Percentiles rank a stretch among this genome's conserved stretches.
phyloP scores from a whole-genome alignment of 2,888 invertebrate genomes.

The Craniophora ligustri region DNA sequence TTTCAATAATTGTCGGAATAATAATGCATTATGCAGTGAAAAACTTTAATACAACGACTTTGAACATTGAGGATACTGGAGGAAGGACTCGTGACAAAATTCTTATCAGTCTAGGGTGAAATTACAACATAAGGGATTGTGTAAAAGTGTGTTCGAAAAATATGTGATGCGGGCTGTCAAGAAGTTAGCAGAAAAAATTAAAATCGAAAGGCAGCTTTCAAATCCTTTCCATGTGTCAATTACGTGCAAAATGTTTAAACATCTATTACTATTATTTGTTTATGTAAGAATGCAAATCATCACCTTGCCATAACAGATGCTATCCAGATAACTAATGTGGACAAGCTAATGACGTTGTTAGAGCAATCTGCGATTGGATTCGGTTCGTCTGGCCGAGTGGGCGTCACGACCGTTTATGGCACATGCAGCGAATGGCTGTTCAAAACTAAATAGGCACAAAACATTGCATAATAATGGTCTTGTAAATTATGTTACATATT shows the following conservation, averaged over 20 bases:
- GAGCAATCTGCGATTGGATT: conserved; percentile 72
- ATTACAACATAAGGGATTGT: too few species aligned
- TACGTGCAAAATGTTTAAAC: conserved; percentile 16
- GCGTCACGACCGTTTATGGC: conserved; percentile 57
- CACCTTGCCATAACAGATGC: conserved; percentile 44
- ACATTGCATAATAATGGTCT: conserved; percentile 20
- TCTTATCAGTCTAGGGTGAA: too few species aligned
- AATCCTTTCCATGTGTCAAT: conserved; percentile 21
- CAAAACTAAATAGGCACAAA: conserved; percentile 28
- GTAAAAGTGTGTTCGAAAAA: too few species aligned
- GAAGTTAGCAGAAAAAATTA: too few species aligned
- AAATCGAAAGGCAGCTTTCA: background rate
- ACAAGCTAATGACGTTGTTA: conserved; percentile 64
- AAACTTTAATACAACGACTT: too few species aligned
- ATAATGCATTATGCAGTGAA: too few species aligned
- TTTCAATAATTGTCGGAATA: too few species aligned
- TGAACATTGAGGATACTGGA: too few species aligned
- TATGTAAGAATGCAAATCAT: conserved; percentile 49
- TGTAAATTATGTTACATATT: conserved; percentile 14
- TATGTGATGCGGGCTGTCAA: too few species aligned
- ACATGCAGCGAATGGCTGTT: conserved; percentile 28
- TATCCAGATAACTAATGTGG: conserved; percentile 34
- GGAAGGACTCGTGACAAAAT: too few species aligned
- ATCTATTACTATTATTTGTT: conserved; percentile 24
- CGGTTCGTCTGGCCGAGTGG: conserved; percentile 63